These are phyloP conservation scores for Hymenopus coronatus DNA, from an alignment of 2,888 invertebrate genomes.

Conservation along the genomic window DNA sequence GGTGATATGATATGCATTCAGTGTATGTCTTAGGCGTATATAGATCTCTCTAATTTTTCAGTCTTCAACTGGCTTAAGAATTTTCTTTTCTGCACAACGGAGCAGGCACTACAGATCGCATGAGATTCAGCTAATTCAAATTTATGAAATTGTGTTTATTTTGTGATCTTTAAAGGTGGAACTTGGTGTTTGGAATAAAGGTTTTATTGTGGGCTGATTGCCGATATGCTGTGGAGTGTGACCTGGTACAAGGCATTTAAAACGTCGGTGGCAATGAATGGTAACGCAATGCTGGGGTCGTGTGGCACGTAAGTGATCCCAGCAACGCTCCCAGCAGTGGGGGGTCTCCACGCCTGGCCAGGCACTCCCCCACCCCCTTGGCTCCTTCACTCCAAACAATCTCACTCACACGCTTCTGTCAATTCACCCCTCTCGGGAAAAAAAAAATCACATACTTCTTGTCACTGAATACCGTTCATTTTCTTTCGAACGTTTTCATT, in stretches of 20 bases:
- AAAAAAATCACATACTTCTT: background rate
- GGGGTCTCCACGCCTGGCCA: conserved; percentile 13
- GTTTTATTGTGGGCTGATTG: background rate
- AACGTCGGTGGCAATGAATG: background rate
- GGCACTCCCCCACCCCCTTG: background rate
- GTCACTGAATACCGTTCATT: background rate
- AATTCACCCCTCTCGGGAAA: background rate
- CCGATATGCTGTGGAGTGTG: background rate
- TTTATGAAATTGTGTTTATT: too few relatives aligned
- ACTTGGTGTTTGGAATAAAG: background rate
- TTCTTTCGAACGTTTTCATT: background rate
- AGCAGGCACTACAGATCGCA: too few relatives aligned
- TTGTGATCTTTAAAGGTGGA: background rate
- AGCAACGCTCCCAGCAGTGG: conserved; percentile 13
- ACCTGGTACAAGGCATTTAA: background rate
- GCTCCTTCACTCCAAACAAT: conserved; percentile 39
- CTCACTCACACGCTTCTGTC: background rate
- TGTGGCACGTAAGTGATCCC: conserved; percentile 11
- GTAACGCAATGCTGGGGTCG: background rate
- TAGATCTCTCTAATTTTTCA: too few relatives aligned
- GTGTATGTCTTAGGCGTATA: too few relatives aligned
- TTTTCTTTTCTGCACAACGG: too few relatives aligned
- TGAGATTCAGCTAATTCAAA: too few relatives aligned
- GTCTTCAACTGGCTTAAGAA: too few relatives aligned
- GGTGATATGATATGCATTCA: too few relatives aligned